phyloP scores from a whole-genome alignment of 2,113 vertebrate genomes.

The Podocnemis expansa region DNA sequence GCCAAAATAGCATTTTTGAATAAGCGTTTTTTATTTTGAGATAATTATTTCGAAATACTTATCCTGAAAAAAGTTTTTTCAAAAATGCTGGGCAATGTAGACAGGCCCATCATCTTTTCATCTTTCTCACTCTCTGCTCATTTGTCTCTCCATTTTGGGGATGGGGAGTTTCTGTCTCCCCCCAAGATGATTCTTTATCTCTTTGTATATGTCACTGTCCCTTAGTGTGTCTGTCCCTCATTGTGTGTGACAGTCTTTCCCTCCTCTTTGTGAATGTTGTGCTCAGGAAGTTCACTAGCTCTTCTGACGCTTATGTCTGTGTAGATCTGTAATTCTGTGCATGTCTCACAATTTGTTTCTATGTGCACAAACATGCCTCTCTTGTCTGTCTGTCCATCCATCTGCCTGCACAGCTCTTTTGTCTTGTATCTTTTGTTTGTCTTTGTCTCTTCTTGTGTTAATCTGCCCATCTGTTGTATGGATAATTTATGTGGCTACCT shows the following conservation, averaged over 20 bases:
- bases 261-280: rapidly evolving
- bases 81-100: no score
- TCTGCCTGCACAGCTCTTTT: background rate
- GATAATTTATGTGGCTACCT: background rate
- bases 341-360: background rate
- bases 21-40: no score
- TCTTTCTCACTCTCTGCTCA: background rate
- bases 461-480: background rate
- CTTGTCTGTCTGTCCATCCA: background rate
- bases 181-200: background rate
- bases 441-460: background rate
- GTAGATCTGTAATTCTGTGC: background rate
- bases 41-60: no score
- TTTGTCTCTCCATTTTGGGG: background rate
- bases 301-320: background rate
- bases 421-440: background rate
- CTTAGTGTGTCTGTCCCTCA: background rate
- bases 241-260: background rate
- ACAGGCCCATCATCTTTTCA: no score
- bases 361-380: rapidly evolving
- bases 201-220: rapidly evolving
- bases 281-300: background rate
- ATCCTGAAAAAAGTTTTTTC: no score
- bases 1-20: no score
- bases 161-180: background rate